Evolutionary conservation across 2,797 vertebrate genomes (phyloP), one percentile per base, ranked within the genome.

Genomic region (Tapirus indicus): DNA sequence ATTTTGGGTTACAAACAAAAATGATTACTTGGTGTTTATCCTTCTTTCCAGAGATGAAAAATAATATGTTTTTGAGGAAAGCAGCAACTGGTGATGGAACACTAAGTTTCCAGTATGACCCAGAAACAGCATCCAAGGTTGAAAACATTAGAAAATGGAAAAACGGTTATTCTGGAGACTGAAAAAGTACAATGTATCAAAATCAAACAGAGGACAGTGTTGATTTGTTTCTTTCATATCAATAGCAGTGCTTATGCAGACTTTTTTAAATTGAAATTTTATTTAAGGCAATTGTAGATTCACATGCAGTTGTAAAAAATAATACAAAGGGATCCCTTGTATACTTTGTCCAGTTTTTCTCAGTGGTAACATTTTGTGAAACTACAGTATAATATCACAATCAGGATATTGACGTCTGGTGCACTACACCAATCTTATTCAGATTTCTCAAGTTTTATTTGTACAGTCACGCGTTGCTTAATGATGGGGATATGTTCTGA

Each of bases 141-240:
- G 54, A 88, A 96, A 91, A 89, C n/a, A 78, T 82, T 90, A 77
- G 82, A 87, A 95, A 86, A 90, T 94, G 79, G 92, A 44, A 84
- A 75, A 84, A 64, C 25, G 20, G 23, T 83, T 89, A 38, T 96
- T 93, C 56, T 78, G 68, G 64, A 89, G 62, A 91, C 13, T 62
- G 35, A 77, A 56, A 94, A 88, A 93, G 66, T 94, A 94, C 62
- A 97, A 0, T 1, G 72, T 82, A 83, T 96, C 88, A 95, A 60
- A 77, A 62, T 93, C 32, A 74, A 96, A 92, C 87, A 89, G 83
- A 97, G 44, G 44, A 88, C 69, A 93, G 6, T 91, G 78, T 95
- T 91, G 72, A 93, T 97, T 95, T 96, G 41, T 93, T 97, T 79
- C 21, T 94, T 96, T 95, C 41, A 27, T 88, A 91, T 88, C 74